Percentiles rank a stretch among this genome's conserved stretches.
Evolutionary conservation across 2,888 invertebrate species (phyloP).

Genomic region (Ischnus inquisitorius): DNA sequence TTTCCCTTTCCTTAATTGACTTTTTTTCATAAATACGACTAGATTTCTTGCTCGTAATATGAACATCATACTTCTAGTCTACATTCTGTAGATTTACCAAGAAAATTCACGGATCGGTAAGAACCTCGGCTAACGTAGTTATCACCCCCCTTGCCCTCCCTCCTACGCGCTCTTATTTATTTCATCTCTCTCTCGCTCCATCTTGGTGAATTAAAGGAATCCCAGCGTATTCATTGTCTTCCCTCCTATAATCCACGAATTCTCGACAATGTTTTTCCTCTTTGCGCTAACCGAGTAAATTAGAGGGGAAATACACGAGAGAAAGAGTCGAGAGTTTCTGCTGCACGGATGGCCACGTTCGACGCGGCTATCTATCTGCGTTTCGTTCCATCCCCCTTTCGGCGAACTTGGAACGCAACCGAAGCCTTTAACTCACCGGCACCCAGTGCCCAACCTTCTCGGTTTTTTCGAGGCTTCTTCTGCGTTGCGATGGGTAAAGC

Average conservation of each 20-base stretch:
- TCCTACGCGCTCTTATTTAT: constrained; percentile 4
- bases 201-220: constrained; percentile 57
- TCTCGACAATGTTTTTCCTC: constrained; percentile 50
- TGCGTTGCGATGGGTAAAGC: constrained; percentile 16
- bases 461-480: constrained; percentile 39
- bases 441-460: constrained; percentile 17
- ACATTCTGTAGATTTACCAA: constrained; percentile 54
- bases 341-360: constrained; percentile 49
- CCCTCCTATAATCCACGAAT: constrained; percentile 44
- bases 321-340: constrained; percentile 32
- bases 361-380: constrained; percentile 49
- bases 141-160: constrained; percentile 41
- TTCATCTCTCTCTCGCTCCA: constrained; percentile 38
- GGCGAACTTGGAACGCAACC: constrained; percentile 4
- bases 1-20: too few species aligned
- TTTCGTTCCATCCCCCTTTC: constrained; percentile 14
- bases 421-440: constrained; percentile 39
- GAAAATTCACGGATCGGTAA: constrained; percentile 55
- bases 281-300: constrained; percentile 44
- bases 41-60: not conserved
- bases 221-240: constrained; percentile 50
- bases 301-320: constrained; percentile 52
- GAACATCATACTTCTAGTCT: not conserved
- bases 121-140: constrained; percentile 55
- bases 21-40: too few species aligned